These are phyloP conservation scores for Craterocephalus amniculus DNA, from an alignment of 2,797 vertebrate species.

Conservation along the genomic window DNA sequence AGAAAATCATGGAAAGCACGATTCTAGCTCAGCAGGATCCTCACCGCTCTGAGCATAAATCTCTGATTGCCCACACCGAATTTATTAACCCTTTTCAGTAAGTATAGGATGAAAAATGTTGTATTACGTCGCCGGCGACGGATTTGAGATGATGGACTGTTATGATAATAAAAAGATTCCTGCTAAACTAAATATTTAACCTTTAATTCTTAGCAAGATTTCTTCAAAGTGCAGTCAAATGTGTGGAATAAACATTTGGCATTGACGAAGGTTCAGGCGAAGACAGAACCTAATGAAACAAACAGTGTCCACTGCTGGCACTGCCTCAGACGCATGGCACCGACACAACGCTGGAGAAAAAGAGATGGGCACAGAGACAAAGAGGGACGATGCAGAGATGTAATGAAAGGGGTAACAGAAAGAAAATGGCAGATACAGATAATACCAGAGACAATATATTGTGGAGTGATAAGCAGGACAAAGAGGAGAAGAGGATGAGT, in stretches of 20 bases:
- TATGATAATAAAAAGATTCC: neutral
- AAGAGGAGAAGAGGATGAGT: neutral
- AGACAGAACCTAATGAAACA: slow-evolving; percentile 27
- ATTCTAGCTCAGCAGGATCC: slow-evolving; percentile 15
- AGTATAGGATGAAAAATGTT: too few species aligned
- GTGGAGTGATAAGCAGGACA: neutral
- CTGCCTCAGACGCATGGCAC: slow-evolving; percentile 35
- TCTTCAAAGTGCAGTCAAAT: slow-evolving; percentile 35
- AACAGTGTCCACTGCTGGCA: slow-evolving; percentile 45
- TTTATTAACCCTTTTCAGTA: too few species aligned
- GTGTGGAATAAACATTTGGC: slow-evolving; percentile 21
- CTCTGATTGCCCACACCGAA: neutral
- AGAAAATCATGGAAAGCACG: slow-evolving; percentile 31
- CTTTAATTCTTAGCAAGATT: slow-evolving; percentile 35
- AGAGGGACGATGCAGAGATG: slow-evolving; percentile 33
- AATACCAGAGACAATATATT: slow-evolving; percentile 13
- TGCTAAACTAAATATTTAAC: slow-evolving; percentile 14
- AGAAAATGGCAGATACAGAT: slow-evolving; percentile 7
- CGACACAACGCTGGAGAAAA: slow-evolving; percentile 35
- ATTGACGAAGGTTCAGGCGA: slow-evolving; percentile 29
- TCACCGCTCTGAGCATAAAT: slow-evolving; percentile 11
- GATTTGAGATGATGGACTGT: neutral
- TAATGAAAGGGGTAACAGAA: slow-evolving; percentile 32
- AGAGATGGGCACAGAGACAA: slow-evolving; percentile 25
- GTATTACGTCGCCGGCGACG: too few species aligned